Percentiles rank a stretch among this genome's conserved stretches.
Evolutionary conservation across 2,888 invertebrate genomes (phyloP).

Genomic region (Ephialtes manifestator): DNA sequence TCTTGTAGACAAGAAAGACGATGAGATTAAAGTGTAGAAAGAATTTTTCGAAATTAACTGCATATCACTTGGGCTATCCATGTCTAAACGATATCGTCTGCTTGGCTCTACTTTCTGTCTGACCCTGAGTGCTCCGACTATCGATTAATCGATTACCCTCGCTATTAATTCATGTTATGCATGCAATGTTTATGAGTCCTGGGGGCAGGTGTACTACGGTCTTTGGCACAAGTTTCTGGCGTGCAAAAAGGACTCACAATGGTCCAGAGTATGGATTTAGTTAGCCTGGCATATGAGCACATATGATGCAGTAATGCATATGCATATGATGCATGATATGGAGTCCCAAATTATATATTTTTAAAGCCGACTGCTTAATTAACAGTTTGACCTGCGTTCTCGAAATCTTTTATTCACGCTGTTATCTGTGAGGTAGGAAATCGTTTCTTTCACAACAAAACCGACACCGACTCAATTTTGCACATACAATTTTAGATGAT

Average conservation of each 20-base stretch:
- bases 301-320: neutral
- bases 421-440: neutral
- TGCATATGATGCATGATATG: neutral
- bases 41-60: neutral
- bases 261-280: neutral
- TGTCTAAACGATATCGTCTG: neutral
- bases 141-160: slow-evolving; percentile 20
- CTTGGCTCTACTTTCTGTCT: neutral
- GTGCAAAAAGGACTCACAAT: neutral
- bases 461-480: no score
- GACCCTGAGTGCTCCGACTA: neutral
- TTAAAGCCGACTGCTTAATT: neutral
- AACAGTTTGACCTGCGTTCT: neutral
- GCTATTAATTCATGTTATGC: slow-evolving; percentile 15
- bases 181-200: neutral
- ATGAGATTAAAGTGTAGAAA: neutral
- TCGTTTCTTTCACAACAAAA: no score
- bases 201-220: neutral
- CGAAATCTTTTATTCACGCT: neutral
- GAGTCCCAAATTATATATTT: neutral
- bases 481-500: no score
- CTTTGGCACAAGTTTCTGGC: slow-evolving; percentile 3
- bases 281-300: neutral
- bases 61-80: no score
- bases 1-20: neutral